Evolutionary conservation across 2,113 vertebrate genomes (phyloP), one percentile per base, ranked within the genome.

Genomic region (Struthio camelus): DNA sequence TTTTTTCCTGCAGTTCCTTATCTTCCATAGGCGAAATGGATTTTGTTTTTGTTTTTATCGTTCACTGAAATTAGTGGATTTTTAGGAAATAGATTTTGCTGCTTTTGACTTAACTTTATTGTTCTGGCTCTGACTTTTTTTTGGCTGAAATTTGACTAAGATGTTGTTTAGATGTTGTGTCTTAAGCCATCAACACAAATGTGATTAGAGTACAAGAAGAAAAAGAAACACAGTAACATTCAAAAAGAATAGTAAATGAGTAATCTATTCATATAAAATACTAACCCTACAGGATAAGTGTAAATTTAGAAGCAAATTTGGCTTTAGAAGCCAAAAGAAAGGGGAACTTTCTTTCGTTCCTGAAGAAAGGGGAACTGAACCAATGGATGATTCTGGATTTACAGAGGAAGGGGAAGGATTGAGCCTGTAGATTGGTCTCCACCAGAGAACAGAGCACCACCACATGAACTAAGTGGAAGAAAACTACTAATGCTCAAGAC

Each of bases 61-160:
- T 94, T 97, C 93, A 95, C 97, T 98, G 92, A 97, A 97, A 96
- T 97, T 24, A 97, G 92, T 96, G n/a, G n/a, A 58, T 85, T 97
- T 97, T 97, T 86, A 85, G 54, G 80, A 96, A 96, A 96, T 84
- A 78, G 76, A 91, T 97, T 96, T 96, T 97, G 92, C 70, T 96
- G 79, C 88, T 97, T 93, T 92, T 96, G 42, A 94, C 69, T 89
- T 96, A 84, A 95, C 87, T 96, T 96, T 96, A 95, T 95, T 95
- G 94, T 97, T 96, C 51, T 90, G 66, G 34, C 61, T 96, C 44
- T 84, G 50, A 64, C 79, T 50, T 72, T 73, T 93, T 96, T 95
- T 91, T 95, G 86, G 51, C 28, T 84, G 50, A 85, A 86, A 87
- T 71, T 85, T 82, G 79, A 92, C 54, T 90, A 93, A 96, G 48